These are phyloP conservation scores for Diaprepes abbreviatus DNA, from an alignment of 2,888 invertebrate genomes.

Conservation along the genomic window DNA sequence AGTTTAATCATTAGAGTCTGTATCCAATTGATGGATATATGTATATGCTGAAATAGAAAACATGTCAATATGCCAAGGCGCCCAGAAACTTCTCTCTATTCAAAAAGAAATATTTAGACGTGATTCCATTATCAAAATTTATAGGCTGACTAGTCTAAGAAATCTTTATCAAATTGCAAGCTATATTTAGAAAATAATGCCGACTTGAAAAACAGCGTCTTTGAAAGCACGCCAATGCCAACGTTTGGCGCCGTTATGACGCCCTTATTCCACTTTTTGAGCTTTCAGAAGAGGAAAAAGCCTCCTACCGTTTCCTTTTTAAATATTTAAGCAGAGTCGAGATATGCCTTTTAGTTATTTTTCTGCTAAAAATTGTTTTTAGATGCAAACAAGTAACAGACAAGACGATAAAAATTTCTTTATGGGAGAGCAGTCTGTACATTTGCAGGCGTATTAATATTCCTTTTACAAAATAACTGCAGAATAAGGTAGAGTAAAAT, in stretches of 20 bases:
- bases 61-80: neutral
- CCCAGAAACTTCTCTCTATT: neutral
- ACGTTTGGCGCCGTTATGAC: conserved; percentile 19
- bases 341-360: neutral
- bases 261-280: conserved; percentile 26
- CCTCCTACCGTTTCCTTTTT: neutral
- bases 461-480: too few species aligned
- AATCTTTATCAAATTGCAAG: neutral
- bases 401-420: too few species aligned
- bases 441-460: too few species aligned
- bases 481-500: too few species aligned
- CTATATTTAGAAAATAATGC: neutral
- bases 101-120: neutral
- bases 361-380: neutral
- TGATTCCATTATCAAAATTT: neutral
- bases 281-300: neutral
- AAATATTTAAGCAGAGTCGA: neutral
- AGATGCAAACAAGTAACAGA: too few species aligned
- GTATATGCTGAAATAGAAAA: too few species aligned
- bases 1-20: too few species aligned
- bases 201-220: neutral
- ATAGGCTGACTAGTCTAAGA: neutral
- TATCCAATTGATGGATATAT: too few species aligned
- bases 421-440: too few species aligned
- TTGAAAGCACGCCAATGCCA: neutral